phyloP scores from a whole-genome alignment of 2,113 vertebrate species.

The Thunnus thynnus region DNA sequence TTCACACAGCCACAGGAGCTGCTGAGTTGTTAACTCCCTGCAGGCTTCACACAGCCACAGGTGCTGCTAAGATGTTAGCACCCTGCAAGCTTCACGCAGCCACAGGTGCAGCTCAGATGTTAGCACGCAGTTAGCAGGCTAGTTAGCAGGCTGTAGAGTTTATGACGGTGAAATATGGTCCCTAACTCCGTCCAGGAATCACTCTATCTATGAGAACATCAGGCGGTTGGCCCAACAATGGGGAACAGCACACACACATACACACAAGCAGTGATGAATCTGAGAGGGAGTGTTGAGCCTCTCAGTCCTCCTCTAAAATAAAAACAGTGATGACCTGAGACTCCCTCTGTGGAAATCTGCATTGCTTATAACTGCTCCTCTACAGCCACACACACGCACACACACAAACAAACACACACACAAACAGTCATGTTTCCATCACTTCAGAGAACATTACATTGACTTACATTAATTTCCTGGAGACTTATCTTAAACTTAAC shows the following conservation, averaged over 20 bases:
- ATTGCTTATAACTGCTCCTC: constrained; percentile 26
- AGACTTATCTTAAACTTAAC: too few species aligned
- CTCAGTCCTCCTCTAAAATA: constrained; percentile 36
- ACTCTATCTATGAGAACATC: constrained; percentile 53
- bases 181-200: constrained; percentile 55
- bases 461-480: too few species aligned
- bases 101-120: too few species aligned
- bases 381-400: constrained; percentile 36
- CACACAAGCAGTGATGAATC: constrained; percentile 16
- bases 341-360: constrained; percentile 36
- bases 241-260: background rate
- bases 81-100: too few species aligned
- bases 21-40: too few species aligned
- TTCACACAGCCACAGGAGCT: too few species aligned
- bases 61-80: too few species aligned
- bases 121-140: too few species aligned
- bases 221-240: constrained; percentile 18
- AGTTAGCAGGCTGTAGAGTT: constrained; percentile 20
- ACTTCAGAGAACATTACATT: too few species aligned
- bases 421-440: background rate
- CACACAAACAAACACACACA: constrained; percentile 46
- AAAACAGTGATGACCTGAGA: constrained; percentile 61
- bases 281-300: constrained; percentile 18
- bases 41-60: too few species aligned
- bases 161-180: constrained; percentile 59